These are phyloP conservation scores for Euthynnus affinis DNA, from an alignment of 2,797 vertebrate species.

Conservation along the genomic window DNA sequence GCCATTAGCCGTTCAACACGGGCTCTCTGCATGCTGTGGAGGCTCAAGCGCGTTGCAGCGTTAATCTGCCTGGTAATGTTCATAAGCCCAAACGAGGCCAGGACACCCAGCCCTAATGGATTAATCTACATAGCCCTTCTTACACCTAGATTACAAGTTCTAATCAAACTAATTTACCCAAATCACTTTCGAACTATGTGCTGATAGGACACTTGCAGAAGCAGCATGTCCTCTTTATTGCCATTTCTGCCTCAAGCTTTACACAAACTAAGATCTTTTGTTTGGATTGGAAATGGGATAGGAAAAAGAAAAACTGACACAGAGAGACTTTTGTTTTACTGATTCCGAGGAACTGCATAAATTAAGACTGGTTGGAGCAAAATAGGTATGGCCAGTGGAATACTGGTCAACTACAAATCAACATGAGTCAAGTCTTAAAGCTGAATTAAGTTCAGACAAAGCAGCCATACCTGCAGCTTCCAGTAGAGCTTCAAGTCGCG, in stretches of 20 bases:
- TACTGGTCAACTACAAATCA: constrained; percentile 39
- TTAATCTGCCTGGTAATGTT: constrained; percentile 84
- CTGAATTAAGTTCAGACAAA: constrained; percentile 21
- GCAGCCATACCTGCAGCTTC: constrained; percentile 95
- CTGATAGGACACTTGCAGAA: constrained; percentile 49
- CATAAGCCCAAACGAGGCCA: constrained; percentile 78
- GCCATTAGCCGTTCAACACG: constrained; percentile 73
- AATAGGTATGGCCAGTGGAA: constrained; percentile 28
- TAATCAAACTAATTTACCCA: constrained; percentile 68
- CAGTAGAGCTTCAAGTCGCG: constrained; percentile 96
- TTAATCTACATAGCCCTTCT: constrained; percentile 74
- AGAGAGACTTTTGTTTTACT: constrained; percentile 30
- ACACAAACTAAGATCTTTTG: constrained; percentile 24
- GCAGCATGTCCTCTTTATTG: constrained; percentile 19
- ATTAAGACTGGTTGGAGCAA: constrained; percentile 1
- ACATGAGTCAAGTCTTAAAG: constrained; percentile 37
- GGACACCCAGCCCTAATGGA: constrained; percentile 76
- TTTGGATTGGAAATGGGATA: constrained; percentile 15
- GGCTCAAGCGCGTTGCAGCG: constrained; percentile 76
- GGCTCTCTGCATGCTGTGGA: constrained; percentile 70
- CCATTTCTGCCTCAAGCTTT: constrained; percentile 20
- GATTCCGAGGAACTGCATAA: constrained; percentile 22
- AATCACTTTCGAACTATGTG: constrained; percentile 56
- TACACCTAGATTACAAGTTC: constrained; percentile 66
- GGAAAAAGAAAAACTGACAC: not conserved